Conservation (phyloP, 1,140 invertebrate species). For the Neodiprion lecontei region DNA sequence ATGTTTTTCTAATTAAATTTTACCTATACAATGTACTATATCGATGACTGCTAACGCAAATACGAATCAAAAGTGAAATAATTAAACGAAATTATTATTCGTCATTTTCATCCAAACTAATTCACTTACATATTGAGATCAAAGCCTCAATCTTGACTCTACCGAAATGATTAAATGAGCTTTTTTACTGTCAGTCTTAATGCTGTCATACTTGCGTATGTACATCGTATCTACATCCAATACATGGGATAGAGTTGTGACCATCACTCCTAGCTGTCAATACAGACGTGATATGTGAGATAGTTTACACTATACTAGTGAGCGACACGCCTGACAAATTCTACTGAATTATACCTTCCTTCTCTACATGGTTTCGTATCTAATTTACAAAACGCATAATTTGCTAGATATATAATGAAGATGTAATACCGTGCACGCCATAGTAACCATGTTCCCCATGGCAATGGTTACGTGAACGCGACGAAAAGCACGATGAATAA, state of each 20-base stretch:
- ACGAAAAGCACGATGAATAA: constrained; percentile 72
- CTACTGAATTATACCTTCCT: too few relatives aligned
- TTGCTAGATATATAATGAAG: constrained; percentile 73
- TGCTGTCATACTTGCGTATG: not conserved
- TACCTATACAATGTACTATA: constrained; percentile 2
- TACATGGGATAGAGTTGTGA: not conserved
- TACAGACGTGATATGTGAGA: not conserved
- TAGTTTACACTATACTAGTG: not conserved
- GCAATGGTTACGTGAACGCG: constrained; percentile 73
- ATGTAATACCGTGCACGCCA: constrained; percentile 75
- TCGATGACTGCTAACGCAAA: not conserved
- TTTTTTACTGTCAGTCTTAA: not conserved
- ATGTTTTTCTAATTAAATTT: not conserved
- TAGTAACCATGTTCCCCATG: constrained; percentile 74
- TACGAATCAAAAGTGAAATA: too few relatives aligned
- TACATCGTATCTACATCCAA: not conserved
- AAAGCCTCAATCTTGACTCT: not conserved
- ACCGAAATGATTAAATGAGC: too few relatives aligned
- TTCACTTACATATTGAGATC: constrained; percentile 1
- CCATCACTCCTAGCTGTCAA: too few relatives aligned
- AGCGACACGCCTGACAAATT: too few relatives aligned
- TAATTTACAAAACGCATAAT: constrained; percentile 55
- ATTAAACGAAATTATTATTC: not conserved
- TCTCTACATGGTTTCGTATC: too few relatives aligned
- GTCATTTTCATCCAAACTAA: not conserved